Conservation (phyloP, 2,113 vertebrate genomes). For the Atherinomorus stipes region DNA sequence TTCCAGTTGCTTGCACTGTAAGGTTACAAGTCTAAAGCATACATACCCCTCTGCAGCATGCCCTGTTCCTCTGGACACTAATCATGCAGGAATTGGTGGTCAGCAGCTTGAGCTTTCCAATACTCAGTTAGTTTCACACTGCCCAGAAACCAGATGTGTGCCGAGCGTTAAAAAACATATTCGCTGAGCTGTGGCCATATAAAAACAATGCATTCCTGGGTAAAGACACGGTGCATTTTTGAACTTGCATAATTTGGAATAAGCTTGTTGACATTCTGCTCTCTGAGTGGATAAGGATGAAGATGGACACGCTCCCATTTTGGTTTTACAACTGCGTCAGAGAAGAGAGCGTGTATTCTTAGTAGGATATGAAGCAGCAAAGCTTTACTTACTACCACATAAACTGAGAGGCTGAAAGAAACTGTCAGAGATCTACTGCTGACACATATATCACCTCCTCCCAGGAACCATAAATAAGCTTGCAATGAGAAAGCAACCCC, state of each 20-base stretch:
- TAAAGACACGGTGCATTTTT: constrained; percentile 73
- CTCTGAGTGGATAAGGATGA: constrained; percentile 60
- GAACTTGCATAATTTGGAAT: constrained; percentile 65
- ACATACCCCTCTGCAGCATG: constrained; percentile 71
- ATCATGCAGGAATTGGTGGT: constrained; percentile 71
- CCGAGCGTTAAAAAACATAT: constrained; percentile 68
- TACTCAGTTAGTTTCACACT: constrained; percentile 73
- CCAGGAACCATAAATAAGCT: constrained; percentile 55
- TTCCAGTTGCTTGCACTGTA: constrained; percentile 79
- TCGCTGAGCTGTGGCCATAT: constrained; percentile 67
- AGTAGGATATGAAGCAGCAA: constrained; percentile 53
- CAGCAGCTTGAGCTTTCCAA: constrained; percentile 69
- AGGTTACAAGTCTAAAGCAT: constrained; percentile 73
- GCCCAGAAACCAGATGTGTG: constrained; percentile 80
- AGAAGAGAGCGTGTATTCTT: constrained; percentile 59
- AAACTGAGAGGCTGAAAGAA: constrained; percentile 68
- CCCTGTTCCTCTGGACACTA: constrained; percentile 64
- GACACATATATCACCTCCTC: constrained; percentile 66
- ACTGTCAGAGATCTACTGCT: constrained; percentile 56
- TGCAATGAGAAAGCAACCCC: constrained; percentile 24
- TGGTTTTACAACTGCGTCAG: constrained; percentile 68
- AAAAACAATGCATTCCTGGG: constrained; percentile 76
- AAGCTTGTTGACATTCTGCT: constrained; percentile 71
- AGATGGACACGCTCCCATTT: constrained; percentile 69
- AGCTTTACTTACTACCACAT: constrained; percentile 64